These are phyloP conservation scores for Ennomos fuscantarius DNA, from an alignment of 2,888 invertebrate species.

Conservation along the genomic window DNA sequence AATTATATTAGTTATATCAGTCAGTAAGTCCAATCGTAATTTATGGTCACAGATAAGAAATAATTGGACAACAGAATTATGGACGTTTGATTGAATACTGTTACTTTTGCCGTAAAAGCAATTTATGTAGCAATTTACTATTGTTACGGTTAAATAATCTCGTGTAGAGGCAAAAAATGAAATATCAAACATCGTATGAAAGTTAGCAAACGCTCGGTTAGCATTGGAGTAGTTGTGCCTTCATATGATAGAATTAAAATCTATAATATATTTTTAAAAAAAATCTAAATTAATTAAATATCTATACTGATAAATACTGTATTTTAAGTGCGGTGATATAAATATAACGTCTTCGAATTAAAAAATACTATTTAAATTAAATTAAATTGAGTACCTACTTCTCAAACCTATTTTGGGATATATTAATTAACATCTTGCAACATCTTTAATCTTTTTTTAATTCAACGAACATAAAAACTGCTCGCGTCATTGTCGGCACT, in stretches of 20 bases:
- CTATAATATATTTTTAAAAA: too few species aligned
- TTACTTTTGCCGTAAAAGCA: constrained; percentile 42
- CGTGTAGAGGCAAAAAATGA: constrained; percentile 46
- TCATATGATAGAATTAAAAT: neutral
- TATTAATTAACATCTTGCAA: too few species aligned
- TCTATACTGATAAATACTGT: too few species aligned
- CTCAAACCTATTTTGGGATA: too few species aligned
- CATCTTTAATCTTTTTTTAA: too few species aligned
- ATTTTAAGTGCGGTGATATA: too few species aligned
- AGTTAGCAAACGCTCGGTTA: constrained; percentile 7
- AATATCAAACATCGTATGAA: constrained; percentile 38
- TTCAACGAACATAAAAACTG: too few species aligned
- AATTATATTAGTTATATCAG: constrained; percentile 2
- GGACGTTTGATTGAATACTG: constrained; percentile 30
- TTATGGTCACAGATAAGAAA: constrained; percentile 15
- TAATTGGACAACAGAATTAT: constrained; percentile 25
- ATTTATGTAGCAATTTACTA: constrained; percentile 50
- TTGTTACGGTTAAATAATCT: constrained; percentile 56
- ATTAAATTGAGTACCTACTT: too few species aligned
- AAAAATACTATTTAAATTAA: too few species aligned
- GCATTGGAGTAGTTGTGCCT: neutral
- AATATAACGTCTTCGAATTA: too few species aligned
- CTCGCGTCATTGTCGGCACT: too few species aligned
- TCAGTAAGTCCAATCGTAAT: constrained; percentile 5
- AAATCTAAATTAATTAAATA: too few species aligned